Evolutionary conservation across 2,797 vertebrate genomes (phyloP).

Genomic region (Bovichtus variegatus): DNA sequence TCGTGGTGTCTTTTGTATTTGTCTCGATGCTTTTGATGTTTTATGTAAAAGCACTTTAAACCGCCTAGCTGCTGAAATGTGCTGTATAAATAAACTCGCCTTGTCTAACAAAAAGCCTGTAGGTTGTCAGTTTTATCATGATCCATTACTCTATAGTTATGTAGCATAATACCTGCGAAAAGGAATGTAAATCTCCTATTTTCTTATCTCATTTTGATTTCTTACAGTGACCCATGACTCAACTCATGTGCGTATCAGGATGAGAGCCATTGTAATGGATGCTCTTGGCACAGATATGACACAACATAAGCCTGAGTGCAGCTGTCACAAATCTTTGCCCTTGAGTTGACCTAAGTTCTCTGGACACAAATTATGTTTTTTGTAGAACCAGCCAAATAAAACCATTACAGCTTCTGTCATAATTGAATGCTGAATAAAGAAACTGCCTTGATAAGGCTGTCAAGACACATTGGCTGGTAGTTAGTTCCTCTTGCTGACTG

Average conservation of each 20-base stretch:
- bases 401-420: background rate
- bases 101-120: background rate
- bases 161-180: background rate
- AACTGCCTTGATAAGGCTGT: slow-evolving; percentile 18
- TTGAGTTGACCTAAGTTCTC: slow-evolving; percentile 25
- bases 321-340: slow-evolving; percentile 35
- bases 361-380: background rate
- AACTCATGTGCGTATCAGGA: background rate
- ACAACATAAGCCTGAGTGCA: background rate
- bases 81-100: too few species aligned
- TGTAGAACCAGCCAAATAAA: background rate
- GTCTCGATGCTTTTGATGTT: too few species aligned
- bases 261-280: background rate
- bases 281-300: background rate
- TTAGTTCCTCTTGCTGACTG: slow-evolving; percentile 1
- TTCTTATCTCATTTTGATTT: background rate
- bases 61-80: too few species aligned
- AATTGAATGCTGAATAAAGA: background rate
- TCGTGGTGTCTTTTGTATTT: too few species aligned
- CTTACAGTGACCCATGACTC: too few species aligned
- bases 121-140: accelerated
- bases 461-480: background rate
- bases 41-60: too few species aligned
- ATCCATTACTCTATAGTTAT: accelerated
- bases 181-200: background rate